Conservation (phyloP, 2,797 vertebrate genomes). For the Phoebastria nigripes region DNA sequence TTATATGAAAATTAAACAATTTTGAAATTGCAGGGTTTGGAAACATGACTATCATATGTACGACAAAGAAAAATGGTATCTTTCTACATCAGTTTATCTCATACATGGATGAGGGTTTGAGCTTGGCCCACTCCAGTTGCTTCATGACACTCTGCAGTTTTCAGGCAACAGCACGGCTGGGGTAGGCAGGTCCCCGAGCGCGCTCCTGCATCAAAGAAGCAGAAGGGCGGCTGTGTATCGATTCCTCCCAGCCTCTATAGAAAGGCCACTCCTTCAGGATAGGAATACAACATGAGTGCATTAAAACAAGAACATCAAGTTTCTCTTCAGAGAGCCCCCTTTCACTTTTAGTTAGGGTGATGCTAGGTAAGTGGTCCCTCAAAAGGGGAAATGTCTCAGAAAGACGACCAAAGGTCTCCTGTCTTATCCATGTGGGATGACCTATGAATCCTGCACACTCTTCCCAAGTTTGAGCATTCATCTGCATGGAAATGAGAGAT, state of each 20-base stretch:
- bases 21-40: constrained; percentile 49
- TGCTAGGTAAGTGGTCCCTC: neutral
- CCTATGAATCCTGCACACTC: neutral
- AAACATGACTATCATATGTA: neutral
- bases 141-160: neutral
- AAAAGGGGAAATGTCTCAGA: neutral
- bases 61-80: neutral
- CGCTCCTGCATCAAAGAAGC: neutral
- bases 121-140: neutral
- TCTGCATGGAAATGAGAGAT: neutral
- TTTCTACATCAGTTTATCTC: neutral
- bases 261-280: neutral
- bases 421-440: neutral
- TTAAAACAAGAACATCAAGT: neutral
- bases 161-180: neutral
- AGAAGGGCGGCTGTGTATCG: neutral
- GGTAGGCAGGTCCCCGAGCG: neutral
- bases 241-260: neutral
- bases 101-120: neutral
- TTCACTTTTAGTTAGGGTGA: neutral
- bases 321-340: neutral
- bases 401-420: neutral
- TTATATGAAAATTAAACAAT: constrained; percentile 43
- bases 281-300: neutral
- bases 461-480: neutral